These are phyloP conservation scores for Drosophila peninsularis DNA, from an alignment of 2,888 invertebrate genomes.

Conservation along the genomic window DNA sequence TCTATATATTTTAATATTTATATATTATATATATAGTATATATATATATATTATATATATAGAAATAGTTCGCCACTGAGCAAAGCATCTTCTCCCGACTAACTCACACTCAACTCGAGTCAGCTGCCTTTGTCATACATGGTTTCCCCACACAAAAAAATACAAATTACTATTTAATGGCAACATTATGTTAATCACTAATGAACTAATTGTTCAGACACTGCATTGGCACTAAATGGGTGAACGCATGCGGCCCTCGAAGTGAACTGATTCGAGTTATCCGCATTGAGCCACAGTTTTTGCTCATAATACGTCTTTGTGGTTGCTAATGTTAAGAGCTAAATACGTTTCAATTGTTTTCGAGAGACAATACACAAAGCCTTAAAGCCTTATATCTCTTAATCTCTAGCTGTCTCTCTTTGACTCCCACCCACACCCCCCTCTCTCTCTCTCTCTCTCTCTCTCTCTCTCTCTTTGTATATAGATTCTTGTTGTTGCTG, in stretches of 20 bases:
- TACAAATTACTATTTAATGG: slow-evolving; percentile 24
- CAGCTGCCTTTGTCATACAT: too few relatives aligned
- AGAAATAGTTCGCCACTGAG: not conserved
- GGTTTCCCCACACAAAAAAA: not conserved
- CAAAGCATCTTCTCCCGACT: not conserved
- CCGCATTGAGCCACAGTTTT: not conserved
- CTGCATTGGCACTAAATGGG: slow-evolving; percentile 33
- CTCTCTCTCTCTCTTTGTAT: not conserved
- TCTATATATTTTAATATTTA: too few relatives aligned
- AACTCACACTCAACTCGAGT: not conserved
- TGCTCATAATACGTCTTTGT: slow-evolving; percentile 5
- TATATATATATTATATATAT: too few relatives aligned
- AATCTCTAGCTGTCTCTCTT: slow-evolving; percentile 1
- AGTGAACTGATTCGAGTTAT: slow-evolving; percentile 1
- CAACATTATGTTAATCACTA: slow-evolving; percentile 9
- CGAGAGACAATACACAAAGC: slow-evolving; percentile 42
- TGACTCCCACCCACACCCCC: not conserved
- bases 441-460: not conserved
- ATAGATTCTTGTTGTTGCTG: slow-evolving; percentile 2
- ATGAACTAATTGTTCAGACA: slow-evolving; percentile 51
- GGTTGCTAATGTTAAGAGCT: slow-evolving; percentile 54
- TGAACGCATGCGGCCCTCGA: not conserved
- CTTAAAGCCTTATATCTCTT: slow-evolving; percentile 33
- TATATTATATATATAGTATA: not conserved
- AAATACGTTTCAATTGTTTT: slow-evolving; percentile 66